phyloP scores from a whole-genome alignment of 1,140 invertebrate species.

The fruit fly (Drosophila melanogaster) region Release_6_plus_ISO1_MT NT_033779.5:1845001-1845500 shows the following conservation, averaged over 20 bases:
- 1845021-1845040: slow-evolving; percentile 53
- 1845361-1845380: slow-evolving; percentile 50
- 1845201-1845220: slow-evolving; percentile 20
- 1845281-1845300: slow-evolving; percentile 10
- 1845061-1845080: slow-evolving; percentile 54
- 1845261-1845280: slow-evolving; percentile 43
- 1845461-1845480: slow-evolving; percentile 64
- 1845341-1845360: slow-evolving; percentile 47
- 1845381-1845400: slow-evolving; percentile 62
- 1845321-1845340: slow-evolving; percentile 38
- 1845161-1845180: slow-evolving; percentile 57
- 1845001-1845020: slow-evolving; percentile 33
- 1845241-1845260: slow-evolving; percentile 34
- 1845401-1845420: slow-evolving; percentile 54
- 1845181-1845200: slow-evolving; percentile 48
- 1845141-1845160: slow-evolving; percentile 57
- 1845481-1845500: slow-evolving; percentile 41
- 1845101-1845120: slow-evolving; percentile 7
- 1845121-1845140: slow-evolving; percentile 55
- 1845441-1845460: slow-evolving; percentile 23
- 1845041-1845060: slow-evolving; percentile 61
- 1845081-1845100: not conserved
- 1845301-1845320: slow-evolving; percentile 12
- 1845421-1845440: slow-evolving; percentile 39
- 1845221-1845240: slow-evolving; percentile 43